Conservation (phyloP, 2,113 vertebrate genomes). For the Megaleporinus macrocephalus region DNA sequence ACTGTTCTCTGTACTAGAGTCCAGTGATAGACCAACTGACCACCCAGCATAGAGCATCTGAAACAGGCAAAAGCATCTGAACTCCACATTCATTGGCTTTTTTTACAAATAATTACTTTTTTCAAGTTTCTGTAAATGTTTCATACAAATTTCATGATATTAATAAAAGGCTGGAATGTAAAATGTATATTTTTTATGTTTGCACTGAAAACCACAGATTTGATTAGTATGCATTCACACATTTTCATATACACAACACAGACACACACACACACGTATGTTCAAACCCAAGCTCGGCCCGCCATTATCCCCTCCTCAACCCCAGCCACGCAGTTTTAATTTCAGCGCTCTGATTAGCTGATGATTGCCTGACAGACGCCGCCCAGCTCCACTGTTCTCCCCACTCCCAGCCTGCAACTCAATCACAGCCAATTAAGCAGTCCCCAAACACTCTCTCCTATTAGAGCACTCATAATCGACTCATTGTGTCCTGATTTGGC, state of each 20-base stretch:
- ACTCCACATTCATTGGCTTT: not conserved
- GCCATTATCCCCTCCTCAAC: constrained; percentile 78
- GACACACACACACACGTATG: constrained; percentile 21
- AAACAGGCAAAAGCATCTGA: not conserved
- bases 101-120: not conserved
- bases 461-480: constrained; percentile 86
- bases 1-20: not conserved
- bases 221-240: constrained; percentile 17
- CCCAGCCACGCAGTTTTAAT: constrained; percentile 83
- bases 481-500: constrained; percentile 89
- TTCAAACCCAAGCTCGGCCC: constrained; percentile 54
- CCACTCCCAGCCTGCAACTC: constrained; percentile 83
- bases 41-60: not conserved
- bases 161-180: not conserved
- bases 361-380: constrained; percentile 84
- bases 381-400: constrained; percentile 78
- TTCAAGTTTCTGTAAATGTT: not conserved
- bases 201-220: constrained; percentile 11
- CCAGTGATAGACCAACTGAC: not conserved
- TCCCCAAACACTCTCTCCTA: constrained; percentile 87
- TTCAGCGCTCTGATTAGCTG: constrained; percentile 85
- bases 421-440: constrained; percentile 84
- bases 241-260: constrained; percentile 3
- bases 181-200: not conserved
- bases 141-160: not conserved